Evolutionary conservation across 2,797 vertebrate species (phyloP), one percentile per base, ranked within the genome.

Genomic region (Trematomus bernacchii): DNA sequence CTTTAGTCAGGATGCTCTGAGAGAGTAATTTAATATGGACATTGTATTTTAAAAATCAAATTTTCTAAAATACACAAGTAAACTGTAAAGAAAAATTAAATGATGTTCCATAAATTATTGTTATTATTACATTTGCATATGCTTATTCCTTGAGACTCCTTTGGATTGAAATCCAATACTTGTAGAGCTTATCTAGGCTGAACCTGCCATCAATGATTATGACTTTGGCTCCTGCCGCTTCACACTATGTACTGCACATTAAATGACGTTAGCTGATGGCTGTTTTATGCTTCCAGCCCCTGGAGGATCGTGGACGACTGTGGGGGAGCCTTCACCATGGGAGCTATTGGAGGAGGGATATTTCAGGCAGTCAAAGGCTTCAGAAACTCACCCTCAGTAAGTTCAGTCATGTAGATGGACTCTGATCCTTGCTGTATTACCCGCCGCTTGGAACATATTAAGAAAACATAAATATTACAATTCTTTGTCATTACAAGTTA

Each of bases 291-390:
- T 79, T 90, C 44, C 66, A 99, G 98, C 79, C 98, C 98, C 30
- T 99, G 98, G 98, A 95, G 98, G 90, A 99, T 99, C 63, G 97
- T 99, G 55, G 98, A 99, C 43, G 98, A 99, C 87, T 99, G 97
- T 30, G 98, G 98, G 5, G 98, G 98, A 0, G 98, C 98, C 55
- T 99, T 99, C 89, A 99, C 98, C 0, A 99, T 99, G 98, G 98
- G 98, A 13, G 96, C 97, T 64, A 98, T 99, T 40, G 98, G 98
- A 73, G 98, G 98, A 61, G 97, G 98, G 44, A 97, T 99, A 82
- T 99, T 99, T 90, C 98, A 99, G 83, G 96, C 98, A 8, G 95
- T 99, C 64, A 99, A 99, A 92, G 98, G 98, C 40, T 99, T 99
- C 86, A 95, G 98, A 87, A 99, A 99, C 76, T 94, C 98, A 73